Conservation (phyloP, 1,140 invertebrate genomes). For the Drosophila repleta region DNA sequence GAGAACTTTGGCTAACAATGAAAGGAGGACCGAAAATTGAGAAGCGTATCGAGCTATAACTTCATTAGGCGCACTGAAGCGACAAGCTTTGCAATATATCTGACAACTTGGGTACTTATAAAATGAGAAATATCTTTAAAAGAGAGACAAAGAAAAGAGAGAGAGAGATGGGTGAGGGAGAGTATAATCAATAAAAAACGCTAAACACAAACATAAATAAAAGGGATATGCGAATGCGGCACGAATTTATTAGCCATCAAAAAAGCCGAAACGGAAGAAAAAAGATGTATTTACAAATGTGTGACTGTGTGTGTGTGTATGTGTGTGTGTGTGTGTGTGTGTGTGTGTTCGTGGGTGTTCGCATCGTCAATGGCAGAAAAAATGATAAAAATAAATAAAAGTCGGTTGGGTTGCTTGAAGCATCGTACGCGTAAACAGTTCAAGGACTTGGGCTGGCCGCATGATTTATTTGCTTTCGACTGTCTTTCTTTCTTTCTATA, state of each 20-base stretch:
- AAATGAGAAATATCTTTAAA: slow-evolving; percentile 57
- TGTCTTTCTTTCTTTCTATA: slow-evolving; percentile 57
- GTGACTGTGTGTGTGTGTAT: slow-evolving; percentile 12
- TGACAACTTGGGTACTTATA: slow-evolving; percentile 50
- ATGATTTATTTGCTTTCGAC: slow-evolving; percentile 79
- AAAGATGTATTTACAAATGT: slow-evolving; percentile 22
- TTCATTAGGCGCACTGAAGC: slow-evolving; percentile 67
- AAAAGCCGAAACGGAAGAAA: slow-evolving; percentile 38
- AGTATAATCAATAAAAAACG: slow-evolving; percentile 70
- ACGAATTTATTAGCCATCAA: slow-evolving; percentile 66
- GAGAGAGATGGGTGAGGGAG: background rate
- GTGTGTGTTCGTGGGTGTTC: slow-evolving; percentile 10
- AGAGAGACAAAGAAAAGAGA: background rate
- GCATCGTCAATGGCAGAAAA: slow-evolving; percentile 43
- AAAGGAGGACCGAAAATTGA: slow-evolving; percentile 9
- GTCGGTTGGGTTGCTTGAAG: slow-evolving; percentile 50
- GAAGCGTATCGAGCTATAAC: slow-evolving; percentile 56
- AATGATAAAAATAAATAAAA: slow-evolving; percentile 68
- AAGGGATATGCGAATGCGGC: slow-evolving; percentile 52
- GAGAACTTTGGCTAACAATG: slow-evolving; percentile 13
- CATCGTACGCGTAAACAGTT: slow-evolving; percentile 65
- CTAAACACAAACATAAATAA: slow-evolving; percentile 72
- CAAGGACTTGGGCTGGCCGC: slow-evolving; percentile 59
- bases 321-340: slow-evolving; percentile 15
- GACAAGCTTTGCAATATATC: slow-evolving; percentile 57